Base-by-base conservation (phyloP, 2,888 invertebrate species). In the Tolmerus cingulatus region DNA sequence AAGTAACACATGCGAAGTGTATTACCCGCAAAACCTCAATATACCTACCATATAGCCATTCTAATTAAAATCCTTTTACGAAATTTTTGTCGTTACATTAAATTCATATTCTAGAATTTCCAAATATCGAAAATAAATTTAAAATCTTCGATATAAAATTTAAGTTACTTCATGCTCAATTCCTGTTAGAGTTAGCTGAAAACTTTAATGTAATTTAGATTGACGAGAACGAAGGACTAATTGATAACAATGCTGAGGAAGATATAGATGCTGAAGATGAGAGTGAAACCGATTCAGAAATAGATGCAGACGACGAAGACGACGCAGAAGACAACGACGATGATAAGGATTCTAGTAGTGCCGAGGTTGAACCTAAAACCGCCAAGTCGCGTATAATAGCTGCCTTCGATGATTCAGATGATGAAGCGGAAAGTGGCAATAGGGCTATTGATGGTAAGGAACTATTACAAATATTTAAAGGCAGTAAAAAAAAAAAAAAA, bases 261-360 rank as follows among this genome's bases (percentile, higher is more conserved):
- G 92, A 93, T 89, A 91, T 93, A 78, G 91, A 93, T 90, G 90
- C 34, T 76, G 76, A 37, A 23, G 34, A 87, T 93, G 90, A 91
- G 40, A 91, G 93, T 14, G 93, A 94, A 87, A 91, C 92, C 85
- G 92, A 93, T 89, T 91, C 93, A 78, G 91, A 93, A 90, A 90
- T 92, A 8, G 91, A 90, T 34, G 90, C 90, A 4, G 90, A 90
- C 55, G 90, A 92, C 43, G 88, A 88, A 0, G 88, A 88, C 88
- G 89, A 90, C 19, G 46, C 90, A 16, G 91, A 91, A 34, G 93
- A 93, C 86, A 92, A 92, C 27, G 92, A 92, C 66, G 90, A 90
- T 40, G 88, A 88, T 7, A 91, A 92, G 1, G 40, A 89, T 78
- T 87, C 87, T 46, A 88, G 82, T 16, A 89, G 88, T 23, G 5